Conservation (phyloP, 64 coral and sea anemone species). For the Stylophora pistillata region DNA sequence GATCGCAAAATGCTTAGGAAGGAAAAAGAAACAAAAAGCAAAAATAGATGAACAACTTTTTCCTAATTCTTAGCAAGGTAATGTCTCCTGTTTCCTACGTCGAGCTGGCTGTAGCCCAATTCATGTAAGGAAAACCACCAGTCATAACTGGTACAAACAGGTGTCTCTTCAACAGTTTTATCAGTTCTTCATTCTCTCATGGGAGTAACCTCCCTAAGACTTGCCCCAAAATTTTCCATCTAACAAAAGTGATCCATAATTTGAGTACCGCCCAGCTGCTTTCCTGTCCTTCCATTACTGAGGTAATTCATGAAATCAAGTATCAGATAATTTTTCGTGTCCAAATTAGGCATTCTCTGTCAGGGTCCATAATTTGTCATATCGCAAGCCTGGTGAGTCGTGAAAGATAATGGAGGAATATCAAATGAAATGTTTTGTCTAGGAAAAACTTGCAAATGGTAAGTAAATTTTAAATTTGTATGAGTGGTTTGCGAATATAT, state of each 20-base stretch:
- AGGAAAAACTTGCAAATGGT: slow-evolving; percentile 20
- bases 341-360: slow-evolving; percentile 13
- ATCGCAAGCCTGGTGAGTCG: neutral
- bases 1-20: neutral
- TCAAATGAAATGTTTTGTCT: slow-evolving; percentile 1
- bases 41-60: neutral
- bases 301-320: slow-evolving; percentile 34
- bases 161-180: neutral
- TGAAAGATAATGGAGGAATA: slow-evolving; percentile 3
- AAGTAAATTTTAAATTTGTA: slow-evolving; percentile 3
- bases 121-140: slow-evolving; percentile 34
- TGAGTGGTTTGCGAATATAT: neutral
- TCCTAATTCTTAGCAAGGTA: neutral
- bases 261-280: neutral
- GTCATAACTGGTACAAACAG: neutral
- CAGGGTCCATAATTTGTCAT: slow-evolving; percentile 4
- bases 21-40: neutral
- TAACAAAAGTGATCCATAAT: neutral
- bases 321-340: slow-evolving; percentile 36
- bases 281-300: neutral
- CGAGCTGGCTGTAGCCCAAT: neutral
- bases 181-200: neutral
- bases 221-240: slow-evolving; percentile 9
- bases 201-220: neutral
- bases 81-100: neutral